Base-by-base conservation (phyloP, 2,888 invertebrate genomes). In the Xestia ashworthii region DNA sequence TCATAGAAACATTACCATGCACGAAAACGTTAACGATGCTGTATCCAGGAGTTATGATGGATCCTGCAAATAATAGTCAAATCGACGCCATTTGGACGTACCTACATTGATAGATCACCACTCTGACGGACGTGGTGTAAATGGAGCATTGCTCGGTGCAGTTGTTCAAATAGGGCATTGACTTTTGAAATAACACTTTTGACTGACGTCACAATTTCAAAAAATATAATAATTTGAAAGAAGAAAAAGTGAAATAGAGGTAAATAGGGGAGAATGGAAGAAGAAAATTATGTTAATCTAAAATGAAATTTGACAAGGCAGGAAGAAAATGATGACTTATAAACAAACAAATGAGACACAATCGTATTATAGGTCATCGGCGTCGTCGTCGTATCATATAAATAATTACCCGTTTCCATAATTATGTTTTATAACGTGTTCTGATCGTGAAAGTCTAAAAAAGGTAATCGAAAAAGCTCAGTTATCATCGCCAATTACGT, bases 31-130 rank as follows among this genome's bases (percentile, higher is more conserved):
- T 38, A 48, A n/a, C 62, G 19, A 69, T 44, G 8, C 53, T 70
- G 53, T 25, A 25, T 79, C 46, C 71, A 71, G 22, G 41, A 83
- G 62, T 67, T 70, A 82, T 77, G 83, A 86, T 73, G 66, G 66
- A 72, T 72, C 38, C 83, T 83, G 83, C 78, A 83, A 64, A 71
- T 86, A 77, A 72, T 73, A 66, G 79, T 68, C 74, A 41, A 78
- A 77, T 76, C 38, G 58, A 46, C 66, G 55, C 64, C 78, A 71
- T 86, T 86, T 62, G 16, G 38, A 64, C 75, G 58, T 74, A 65
- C 19, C 58, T 41, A 70, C 69, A 32, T 70, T 77, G 78, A 86
- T 78, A 70, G 64, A 82, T 82, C 60, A 69, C 86, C 68, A 44
- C 38, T 70, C 62, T 72, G 83, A 76, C 38, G 14, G 78, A 62